Evolutionary conservation across 2,888 invertebrate species (phyloP), one percentile per base, ranked within the genome.

Genomic region (Pseudolycoriella hygida): DNA sequence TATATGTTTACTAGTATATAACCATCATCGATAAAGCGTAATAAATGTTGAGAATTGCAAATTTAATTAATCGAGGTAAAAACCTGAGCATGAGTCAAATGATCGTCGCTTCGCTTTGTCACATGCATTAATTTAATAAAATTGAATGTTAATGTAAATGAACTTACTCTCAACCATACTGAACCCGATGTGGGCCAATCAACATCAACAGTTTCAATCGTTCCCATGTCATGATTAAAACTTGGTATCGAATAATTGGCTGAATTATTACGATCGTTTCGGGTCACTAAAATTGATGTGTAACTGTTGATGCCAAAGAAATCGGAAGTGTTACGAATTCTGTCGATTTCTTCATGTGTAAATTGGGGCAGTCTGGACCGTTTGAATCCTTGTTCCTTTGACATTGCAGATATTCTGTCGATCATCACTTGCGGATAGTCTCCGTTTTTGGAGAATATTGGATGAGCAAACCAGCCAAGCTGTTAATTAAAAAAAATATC

Each of bases 241-340:
- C 76, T 76, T 1, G 76, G 75, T 34, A 64, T 54, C 5, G 56
- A 58, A 12, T 66, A 64, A 2, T 58, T 53, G 2, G 53, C 61
- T 1, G 58, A 56, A 48, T 66, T 66, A 42, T 63, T 64, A 45
- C 62, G 66, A 44, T 62, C 63, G 53, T 66, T 65, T 8, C 58
- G 54, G 1, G 54, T 54, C 1, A 60, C 60, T 53, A 76, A 52
- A 50, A 64, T 66, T 1, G 76, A 69, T 1, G 80, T 77, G 57
- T 87, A 87, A 47, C 78, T 73, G 56, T 86, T 85, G 15, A 85
- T 57, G 1, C 82, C 84, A 43, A 85, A 67, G 60, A 80, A 83
- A 57, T 88, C 85, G 1, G 70, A 68, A 1, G 80, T 74, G 5
- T 73, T 76, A 31, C 60, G 63, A 17, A 84, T 71, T 45, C 67